Evolutionary conservation across 1,140 invertebrate species (phyloP), one percentile per base, ranked within the genome.

Genomic region (Anastrepha ludens): DNA sequence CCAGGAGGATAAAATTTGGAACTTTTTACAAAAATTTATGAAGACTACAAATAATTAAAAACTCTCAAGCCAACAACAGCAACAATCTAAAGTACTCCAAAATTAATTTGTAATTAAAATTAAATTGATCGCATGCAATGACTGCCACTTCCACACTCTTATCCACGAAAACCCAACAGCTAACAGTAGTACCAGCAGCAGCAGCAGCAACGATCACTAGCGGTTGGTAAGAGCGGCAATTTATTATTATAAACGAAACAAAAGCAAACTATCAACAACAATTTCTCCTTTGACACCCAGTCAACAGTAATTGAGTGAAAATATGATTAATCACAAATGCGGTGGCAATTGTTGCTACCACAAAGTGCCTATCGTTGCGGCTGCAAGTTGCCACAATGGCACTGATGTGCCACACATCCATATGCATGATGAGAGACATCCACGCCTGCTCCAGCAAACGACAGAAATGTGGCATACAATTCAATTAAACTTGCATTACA

Each of bases 401-500:
- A 4, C 1, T 6, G 60, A 9, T 62, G 60, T 11, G 2, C 50
- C 11, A 55, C 50, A 15, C 60, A 17, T 17, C 29, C 29, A 29
- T 29, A 29, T 29, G 29, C 29, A 29, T 29, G 29, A 29, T 62
- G 60, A 62, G 60, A 15, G 5, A 6, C 60, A 62, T 62, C 15
- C 1, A 62, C 60, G 15, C 15, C 4, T 62, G 60, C 60, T 62
- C 60, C 50, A 55, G 50, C 50, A 6, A 55, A 8, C 4, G 13
- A 62, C 15, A 62, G 13, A 55, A 55, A 47, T 81, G 74, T 81
- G 74, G 74, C 74, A 81, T 50, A 81, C 74, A 81, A 81, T 81
- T 81, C 47, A 81, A 81, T 81, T 81, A 81, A 55, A 81, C 74
- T 55, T 29, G 47, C 44, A 81, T 81, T 81, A 29, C 74, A 81